phyloP scores from a whole-genome alignment of 2,888 invertebrate genomes.

The Macrosiphum euphorbiae region DNA sequence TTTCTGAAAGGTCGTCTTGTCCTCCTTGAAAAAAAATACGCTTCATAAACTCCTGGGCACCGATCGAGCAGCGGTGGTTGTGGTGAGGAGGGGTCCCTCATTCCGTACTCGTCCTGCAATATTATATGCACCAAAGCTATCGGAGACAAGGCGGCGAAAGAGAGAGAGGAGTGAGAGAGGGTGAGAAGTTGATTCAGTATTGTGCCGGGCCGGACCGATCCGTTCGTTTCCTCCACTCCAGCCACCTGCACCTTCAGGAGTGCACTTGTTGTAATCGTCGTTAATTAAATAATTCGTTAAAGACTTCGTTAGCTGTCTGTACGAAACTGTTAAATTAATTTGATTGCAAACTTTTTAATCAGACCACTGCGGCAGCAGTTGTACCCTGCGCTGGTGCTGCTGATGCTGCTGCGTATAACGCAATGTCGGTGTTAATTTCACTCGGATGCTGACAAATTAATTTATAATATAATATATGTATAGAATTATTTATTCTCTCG shows the following conservation, averaged over 20 bases:
- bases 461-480: neutral
- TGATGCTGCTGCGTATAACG: neutral
- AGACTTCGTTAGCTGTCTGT: neutral
- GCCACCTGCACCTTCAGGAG: neutral
- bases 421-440: neutral
- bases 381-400: neutral
- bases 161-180: neutral
- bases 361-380: neutral
- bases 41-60: neutral
- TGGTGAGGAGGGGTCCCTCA: neutral
- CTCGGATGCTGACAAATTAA: neutral
- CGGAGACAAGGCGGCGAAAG: neutral
- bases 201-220: neutral
- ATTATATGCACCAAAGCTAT: neutral
- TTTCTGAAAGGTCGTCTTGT: neutral
- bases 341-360: neutral
- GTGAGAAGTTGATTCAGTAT: neutral
- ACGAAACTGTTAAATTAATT: slow-evolving; percentile 9
- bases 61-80: neutral
- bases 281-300: neutral
- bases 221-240: neutral
- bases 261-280: neutral
- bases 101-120: neutral
- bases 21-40: neutral
- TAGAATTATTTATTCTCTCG: neutral